Conservation (phyloP, 2,888 invertebrate genomes). For the Euproctis similis region DNA sequence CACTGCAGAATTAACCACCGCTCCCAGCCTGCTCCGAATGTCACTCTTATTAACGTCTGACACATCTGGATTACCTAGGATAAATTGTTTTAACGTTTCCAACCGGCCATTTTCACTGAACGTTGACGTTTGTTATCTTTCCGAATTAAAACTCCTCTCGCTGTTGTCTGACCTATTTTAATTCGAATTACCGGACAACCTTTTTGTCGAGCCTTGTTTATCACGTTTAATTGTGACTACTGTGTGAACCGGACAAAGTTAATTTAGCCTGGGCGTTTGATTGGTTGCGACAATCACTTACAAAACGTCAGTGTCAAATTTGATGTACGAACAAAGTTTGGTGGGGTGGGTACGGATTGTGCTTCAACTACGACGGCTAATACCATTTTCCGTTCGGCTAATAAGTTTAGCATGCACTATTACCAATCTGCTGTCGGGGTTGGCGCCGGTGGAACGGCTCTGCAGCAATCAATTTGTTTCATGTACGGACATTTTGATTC, state of each 20-base stretch:
- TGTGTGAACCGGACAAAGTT: constrained; percentile 35
- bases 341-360: constrained; percentile 47
- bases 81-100: constrained; percentile 72
- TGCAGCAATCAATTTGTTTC: constrained; percentile 71
- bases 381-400: constrained; percentile 73
- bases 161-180: constrained; percentile 29
- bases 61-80: constrained; percentile 70
- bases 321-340: constrained; percentile 64
- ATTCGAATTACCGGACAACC: constrained; percentile 28
- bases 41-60: constrained; percentile 75
- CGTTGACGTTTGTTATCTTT: constrained; percentile 59
- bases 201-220: constrained; percentile 43
- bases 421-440: constrained; percentile 68
- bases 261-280: constrained; percentile 59
- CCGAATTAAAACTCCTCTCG: constrained; percentile 52
- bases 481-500: constrained; percentile 69
- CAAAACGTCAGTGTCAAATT: constrained; percentile 59
- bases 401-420: constrained; percentile 74
- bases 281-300: constrained; percentile 71
- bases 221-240: constrained; percentile 39
- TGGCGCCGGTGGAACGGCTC: constrained; percentile 51
- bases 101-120: constrained; percentile 52
- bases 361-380: constrained; percentile 57
- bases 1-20: constrained; percentile 68
- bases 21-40: constrained; percentile 59